Conservation (phyloP, 2,113 vertebrate species). For the Neotoma lepida region DNA sequence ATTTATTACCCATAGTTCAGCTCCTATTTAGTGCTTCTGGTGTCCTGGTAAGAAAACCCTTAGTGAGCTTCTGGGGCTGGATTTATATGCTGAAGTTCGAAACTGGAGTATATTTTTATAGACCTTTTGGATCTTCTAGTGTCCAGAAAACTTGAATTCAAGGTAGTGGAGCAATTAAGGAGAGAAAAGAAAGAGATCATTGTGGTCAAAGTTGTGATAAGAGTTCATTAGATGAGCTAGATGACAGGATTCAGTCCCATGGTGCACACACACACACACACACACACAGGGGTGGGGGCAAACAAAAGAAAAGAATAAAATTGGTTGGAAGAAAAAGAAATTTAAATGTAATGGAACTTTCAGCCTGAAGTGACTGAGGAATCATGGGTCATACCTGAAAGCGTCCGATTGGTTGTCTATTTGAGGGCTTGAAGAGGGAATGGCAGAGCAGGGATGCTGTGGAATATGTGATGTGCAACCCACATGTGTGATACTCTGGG, state of each 20-base stretch:
- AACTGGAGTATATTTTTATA: not conserved
- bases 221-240: not conserved
- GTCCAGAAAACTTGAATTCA: not conserved
- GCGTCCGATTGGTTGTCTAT: not conserved
- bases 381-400: not conserved
- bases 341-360: not conserved
- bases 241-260: not conserved
- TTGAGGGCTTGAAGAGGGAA: no score
- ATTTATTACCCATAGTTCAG: not conserved
- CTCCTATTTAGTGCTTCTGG: not conserved
- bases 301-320: not conserved
- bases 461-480: not conserved
- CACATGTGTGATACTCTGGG: not conserved
- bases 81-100: not conserved
- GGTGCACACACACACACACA: not conserved
- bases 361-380: not conserved
- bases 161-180: not conserved
- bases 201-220: not conserved
- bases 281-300: rapidly evolving
- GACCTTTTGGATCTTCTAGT: not conserved
- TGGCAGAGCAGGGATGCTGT: not conserved
- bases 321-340: not conserved
- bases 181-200: not conserved
- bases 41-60: not conserved
- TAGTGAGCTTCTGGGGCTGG: not conserved